A percentile compares a stretch with the other conserved stretches of the same genome.
Evolutionary conservation across 64 coral and sea anemone genomes (phyloP).

Genomic region (Dendronephthya gigantea): DNA sequence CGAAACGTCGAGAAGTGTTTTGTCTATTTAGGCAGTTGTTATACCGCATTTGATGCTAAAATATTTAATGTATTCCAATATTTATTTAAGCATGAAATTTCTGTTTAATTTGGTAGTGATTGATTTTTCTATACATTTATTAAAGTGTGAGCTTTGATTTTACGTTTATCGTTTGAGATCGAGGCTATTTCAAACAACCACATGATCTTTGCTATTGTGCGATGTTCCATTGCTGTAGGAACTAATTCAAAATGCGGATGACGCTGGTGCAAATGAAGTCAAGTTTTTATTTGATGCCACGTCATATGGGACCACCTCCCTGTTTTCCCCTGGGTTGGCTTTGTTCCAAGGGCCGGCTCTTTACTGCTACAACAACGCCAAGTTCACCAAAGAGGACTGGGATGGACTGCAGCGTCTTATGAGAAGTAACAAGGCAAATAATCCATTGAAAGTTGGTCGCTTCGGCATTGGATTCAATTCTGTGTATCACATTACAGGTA

Average conservation of each 20-base stretch:
- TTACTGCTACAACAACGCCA: constrained; percentile 36
- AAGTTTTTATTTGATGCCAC: constrained; percentile 51
- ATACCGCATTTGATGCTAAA: too few species aligned
- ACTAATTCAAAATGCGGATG: constrained; percentile 76
- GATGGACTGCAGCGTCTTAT: constrained; percentile 72
- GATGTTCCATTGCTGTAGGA: background rate
- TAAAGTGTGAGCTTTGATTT: too few species aligned
- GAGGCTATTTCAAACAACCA: too few species aligned
- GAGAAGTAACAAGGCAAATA: constrained; percentile 54
- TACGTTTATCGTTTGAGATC: too few species aligned
- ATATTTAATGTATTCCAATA: too few species aligned
- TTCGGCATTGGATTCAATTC: constrained; percentile 94
- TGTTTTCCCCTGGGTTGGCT: constrained; percentile 22
- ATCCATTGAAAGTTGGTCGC: constrained; percentile 68
- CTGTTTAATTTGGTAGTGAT: too few species aligned
- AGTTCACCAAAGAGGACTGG: constrained; percentile 75
- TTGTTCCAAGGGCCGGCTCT: constrained; percentile 33
- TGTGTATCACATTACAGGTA: constrained; percentile 75
- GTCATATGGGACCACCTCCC: constrained; percentile 24
- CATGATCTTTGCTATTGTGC: too few species aligned
- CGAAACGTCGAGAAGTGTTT: too few species aligned
- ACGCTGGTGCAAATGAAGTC: constrained; percentile 58
- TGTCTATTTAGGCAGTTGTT: too few species aligned
- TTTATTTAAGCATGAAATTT: too few species aligned
- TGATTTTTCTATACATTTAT: too few species aligned